Percentiles rank a stretch among this genome's conserved stretches.
Conservation (phyloP, 2,113 vertebrate genomes). For the Varanus komodoensis region DNA sequence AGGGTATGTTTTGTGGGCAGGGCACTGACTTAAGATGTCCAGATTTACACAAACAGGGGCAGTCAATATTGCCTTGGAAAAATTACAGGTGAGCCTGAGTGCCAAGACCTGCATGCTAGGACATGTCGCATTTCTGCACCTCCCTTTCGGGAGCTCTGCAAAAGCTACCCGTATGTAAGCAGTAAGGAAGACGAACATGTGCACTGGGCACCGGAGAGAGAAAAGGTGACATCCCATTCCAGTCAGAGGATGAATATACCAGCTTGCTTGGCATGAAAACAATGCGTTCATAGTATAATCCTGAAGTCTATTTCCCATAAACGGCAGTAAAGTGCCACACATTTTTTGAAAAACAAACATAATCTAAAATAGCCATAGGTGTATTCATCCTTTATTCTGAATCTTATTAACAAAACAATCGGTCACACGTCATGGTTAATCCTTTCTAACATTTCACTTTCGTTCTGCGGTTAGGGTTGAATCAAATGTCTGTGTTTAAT, state of each 20-base stretch:
- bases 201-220: neutral
- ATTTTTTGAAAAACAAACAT: neutral
- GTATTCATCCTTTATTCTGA: neutral
- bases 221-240: neutral
- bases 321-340: neutral
- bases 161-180: neutral
- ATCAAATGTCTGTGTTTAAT: neutral
- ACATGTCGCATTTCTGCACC: accelerated
- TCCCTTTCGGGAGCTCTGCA: neutral
- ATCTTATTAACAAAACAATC: neutral
- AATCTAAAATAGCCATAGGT: neutral
- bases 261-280: neutral
- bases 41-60: neutral
- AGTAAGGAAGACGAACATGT: neutral
- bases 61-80: neutral
- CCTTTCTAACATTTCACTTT: neutral
- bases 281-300: neutral
- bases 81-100: accelerated
- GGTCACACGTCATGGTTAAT: neutral
- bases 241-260: neutral
- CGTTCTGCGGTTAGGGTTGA: neutral
- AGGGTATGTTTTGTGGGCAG: neutral
- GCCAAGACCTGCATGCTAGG: accelerated
- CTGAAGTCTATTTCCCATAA: neutral
- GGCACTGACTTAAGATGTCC: neutral